Evolutionary conservation across 2,113 vertebrate genomes (phyloP).

Genomic region (Pycnonotus jocosus): DNA sequence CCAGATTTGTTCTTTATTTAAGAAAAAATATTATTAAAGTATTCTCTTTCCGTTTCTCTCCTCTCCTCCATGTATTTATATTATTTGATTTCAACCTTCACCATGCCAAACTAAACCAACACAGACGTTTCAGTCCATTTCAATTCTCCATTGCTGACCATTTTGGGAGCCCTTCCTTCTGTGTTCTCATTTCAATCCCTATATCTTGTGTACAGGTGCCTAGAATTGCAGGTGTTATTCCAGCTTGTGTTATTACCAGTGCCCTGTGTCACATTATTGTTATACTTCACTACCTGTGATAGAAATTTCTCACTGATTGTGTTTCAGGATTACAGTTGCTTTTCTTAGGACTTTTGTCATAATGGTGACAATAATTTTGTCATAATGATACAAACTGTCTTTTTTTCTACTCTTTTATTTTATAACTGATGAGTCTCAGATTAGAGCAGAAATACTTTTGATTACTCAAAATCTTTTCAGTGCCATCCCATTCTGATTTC

Average conservation of each 20-base stretch:
- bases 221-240: background rate
- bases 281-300: background rate
- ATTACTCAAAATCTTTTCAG: background rate
- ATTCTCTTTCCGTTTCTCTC: background rate
- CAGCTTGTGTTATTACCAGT: background rate
- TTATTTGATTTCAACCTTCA: background rate
- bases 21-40: background rate
- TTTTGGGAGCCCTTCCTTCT: background rate
- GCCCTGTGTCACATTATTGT: fast-evolving
- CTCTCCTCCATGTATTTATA: background rate
- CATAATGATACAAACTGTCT: background rate
- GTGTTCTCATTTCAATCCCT: background rate
- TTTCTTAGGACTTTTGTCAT: background rate
- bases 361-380: background rate
- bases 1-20: background rate
- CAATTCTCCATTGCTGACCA: background rate
- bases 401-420: background rate
- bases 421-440: background rate
- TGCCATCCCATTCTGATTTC: background rate
- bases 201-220: fast-evolving
- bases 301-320: background rate
- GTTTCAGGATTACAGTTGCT: background rate
- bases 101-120: background rate
- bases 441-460: background rate
- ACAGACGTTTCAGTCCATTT: background rate